Evolutionary conservation across 2,113 vertebrate genomes (phyloP), one percentile per base, ranked within the genome.

Genomic region (Mobula birostris): DNA sequence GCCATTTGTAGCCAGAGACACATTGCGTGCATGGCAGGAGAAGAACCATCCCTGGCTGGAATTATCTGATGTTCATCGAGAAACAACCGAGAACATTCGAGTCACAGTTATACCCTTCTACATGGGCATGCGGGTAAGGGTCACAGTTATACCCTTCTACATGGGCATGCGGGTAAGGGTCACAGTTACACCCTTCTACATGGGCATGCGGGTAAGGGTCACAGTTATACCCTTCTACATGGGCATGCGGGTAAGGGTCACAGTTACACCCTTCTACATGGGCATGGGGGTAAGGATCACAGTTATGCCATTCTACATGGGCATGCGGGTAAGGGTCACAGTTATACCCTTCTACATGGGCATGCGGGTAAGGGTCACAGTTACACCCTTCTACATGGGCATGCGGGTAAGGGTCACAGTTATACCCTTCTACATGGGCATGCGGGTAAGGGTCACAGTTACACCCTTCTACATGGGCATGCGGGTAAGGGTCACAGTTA

Each of bases 1-100:
- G 92, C 98, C 98, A 0, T 99, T 99, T 96, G 97, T 97, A 94
- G 96, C 98, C 24, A 97, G 98, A 95, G 99, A 99, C 94, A 99
- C 99, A 0, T 96, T 99, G 94, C 98, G 98, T 95, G 99, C 99
- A 0, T 99, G 99, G 99, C 99, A 99, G 96, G 98, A 99, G 96
- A 99, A 99, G 96, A 99, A 99, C 96, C 99, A 99, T 95, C 99
- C 99, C 36, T 99, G 99, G 99, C 95, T 99, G 93, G 99, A 99
- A 97, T 98, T 99, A 21, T 99, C 99, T 0, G 99, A 99, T 0
- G 99, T 99, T 90, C 99, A 99, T 96, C 97, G 98, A 66, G 99
- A 99, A 96, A 99, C 98, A 68, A 99, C 99, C 0, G 98, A 99
- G 96, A 99, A 98, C 95, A 99, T 99, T 95, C 97, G 99, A 0